Percentiles rank a stretch among this genome's conserved stretches.
These are phyloP conservation scores for Syrrhaptes paradoxus DNA, from an alignment of 2,113 vertebrate species.

Conservation along the genomic window DNA sequence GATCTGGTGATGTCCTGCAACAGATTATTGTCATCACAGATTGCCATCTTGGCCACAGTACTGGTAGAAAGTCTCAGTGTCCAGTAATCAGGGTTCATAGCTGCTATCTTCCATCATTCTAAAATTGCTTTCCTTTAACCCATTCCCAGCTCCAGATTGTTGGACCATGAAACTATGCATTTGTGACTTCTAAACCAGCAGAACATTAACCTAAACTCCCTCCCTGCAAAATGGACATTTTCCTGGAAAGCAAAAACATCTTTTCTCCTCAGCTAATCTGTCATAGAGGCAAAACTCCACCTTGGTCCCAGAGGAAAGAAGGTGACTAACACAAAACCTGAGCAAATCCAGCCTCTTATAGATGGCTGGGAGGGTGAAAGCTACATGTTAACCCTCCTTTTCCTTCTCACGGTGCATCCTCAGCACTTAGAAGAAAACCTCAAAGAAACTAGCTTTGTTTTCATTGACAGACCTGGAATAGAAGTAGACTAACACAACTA, in stretches of 20 bases:
- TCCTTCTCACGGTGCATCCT: fast-evolving
- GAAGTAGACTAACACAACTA: neutral
- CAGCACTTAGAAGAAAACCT: neutral
- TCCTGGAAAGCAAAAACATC: neutral
- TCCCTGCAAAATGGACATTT: neutral
- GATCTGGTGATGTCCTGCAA: neutral
- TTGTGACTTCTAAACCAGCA: neutral
- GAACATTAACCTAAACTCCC: neutral
- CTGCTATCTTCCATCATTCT: neutral
- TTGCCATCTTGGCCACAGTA: neutral
- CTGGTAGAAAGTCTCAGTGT: neutral
- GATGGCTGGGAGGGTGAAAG: neutral
- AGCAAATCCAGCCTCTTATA: neutral
- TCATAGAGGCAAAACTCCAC: neutral
- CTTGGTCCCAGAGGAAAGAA: neutral
- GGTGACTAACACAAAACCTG: fast-evolving
- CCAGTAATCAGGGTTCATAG: neutral
- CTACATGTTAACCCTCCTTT: fast-evolving
- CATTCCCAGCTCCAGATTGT: neutral
- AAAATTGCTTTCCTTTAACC: neutral
- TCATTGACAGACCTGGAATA: neutral
- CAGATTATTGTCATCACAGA: neutral
- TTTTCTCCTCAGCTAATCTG: neutral
- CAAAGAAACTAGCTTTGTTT: neutral
- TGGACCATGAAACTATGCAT: neutral